These are phyloP conservation scores for Solen grandis DNA, from an alignment of 1,140 invertebrate genomes.

Conservation along the genomic window DNA sequence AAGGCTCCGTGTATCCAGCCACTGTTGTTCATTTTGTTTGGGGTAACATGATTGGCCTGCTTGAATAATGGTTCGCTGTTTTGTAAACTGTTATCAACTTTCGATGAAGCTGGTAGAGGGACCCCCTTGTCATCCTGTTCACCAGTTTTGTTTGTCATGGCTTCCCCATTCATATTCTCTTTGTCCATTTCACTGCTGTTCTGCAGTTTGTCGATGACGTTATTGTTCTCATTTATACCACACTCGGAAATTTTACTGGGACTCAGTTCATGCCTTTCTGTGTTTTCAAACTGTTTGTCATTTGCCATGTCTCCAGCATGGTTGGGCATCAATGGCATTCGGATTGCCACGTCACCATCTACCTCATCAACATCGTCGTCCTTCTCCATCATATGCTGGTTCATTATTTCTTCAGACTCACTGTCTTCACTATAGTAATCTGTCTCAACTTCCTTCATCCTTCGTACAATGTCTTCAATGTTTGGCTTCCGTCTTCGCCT, in stretches of 20 bases:
- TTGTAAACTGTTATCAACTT: conserved; percentile 13
- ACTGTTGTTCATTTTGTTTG: conserved; percentile 54
- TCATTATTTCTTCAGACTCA: conserved; percentile 59
- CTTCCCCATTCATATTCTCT: conserved; percentile 34
- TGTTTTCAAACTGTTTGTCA: conserved; percentile 14
- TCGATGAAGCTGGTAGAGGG: conserved; percentile 29
- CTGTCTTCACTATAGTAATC: conserved; percentile 69
- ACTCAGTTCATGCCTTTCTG: background rate
- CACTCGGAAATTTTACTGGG: conserved; percentile 8
- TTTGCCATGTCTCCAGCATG: conserved; percentile 4
- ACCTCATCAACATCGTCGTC: conserved; percentile 69
- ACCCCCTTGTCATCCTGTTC: conserved; percentile 22
- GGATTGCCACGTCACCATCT: conserved; percentile 62
- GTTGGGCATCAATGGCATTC: conserved; percentile 37
- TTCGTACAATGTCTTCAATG: conserved; percentile 74
- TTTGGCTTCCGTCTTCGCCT: conserved; percentile 73
- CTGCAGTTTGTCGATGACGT: conserved; percentile 41
- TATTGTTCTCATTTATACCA: conserved; percentile 56
- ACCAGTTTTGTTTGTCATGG: conserved; percentile 6
- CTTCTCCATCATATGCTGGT: conserved; percentile 27
- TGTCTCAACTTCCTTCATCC: conserved; percentile 69
- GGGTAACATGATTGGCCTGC: conserved; percentile 31
- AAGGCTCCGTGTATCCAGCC: conserved; percentile 70
- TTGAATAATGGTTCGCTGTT: conserved; percentile 52
- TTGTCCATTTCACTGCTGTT: conserved; percentile 37